Evolutionary conservation across 2,113 vertebrate species (phyloP).

Genomic region (Pangasianodon hypophthalmus): DNA sequence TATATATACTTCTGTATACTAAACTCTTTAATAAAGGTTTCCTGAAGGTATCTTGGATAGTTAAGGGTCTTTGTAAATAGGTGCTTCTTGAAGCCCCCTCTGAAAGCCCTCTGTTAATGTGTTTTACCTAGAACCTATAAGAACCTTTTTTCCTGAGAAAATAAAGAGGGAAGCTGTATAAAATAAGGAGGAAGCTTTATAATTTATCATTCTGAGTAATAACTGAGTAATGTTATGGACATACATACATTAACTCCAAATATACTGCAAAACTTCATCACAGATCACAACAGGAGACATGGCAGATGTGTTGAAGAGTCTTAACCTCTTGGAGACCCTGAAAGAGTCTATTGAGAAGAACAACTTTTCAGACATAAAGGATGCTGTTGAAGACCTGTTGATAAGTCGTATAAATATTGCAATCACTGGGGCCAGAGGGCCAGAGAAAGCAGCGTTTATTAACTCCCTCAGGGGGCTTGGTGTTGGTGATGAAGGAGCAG

Average conservation of each 20-base stretch:
- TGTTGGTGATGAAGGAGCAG: conserved; percentile 62
- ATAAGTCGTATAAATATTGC: conserved; percentile 72
- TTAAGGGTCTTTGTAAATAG: not conserved
- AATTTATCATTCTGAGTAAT: not conserved
- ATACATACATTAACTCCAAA: not conserved
- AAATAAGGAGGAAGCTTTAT: not conserved
- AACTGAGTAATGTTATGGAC: not conserved
- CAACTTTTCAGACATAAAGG: conserved; percentile 70
- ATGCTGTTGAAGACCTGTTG: conserved; percentile 74
- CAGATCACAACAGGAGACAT: conserved; percentile 56
- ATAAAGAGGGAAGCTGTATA: not conserved
- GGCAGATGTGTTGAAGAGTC: conserved; percentile 67
- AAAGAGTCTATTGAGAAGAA: conserved; percentile 73
- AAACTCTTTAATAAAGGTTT: not conserved
- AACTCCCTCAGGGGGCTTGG: conserved; percentile 69
- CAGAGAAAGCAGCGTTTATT: conserved; percentile 66
- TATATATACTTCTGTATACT: not conserved
- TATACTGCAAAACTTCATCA: not conserved
- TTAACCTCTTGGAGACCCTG: conserved; percentile 70
- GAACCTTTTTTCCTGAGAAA: not conserved
- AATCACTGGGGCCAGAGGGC: conserved; percentile 61
- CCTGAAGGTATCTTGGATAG: not conserved
- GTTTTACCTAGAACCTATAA: not conserved
- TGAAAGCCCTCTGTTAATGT: not conserved
- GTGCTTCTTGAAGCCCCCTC: not conserved